Evolutionary conservation across 92 coral and sea anemone species (phyloP).

Genomic region (Porites evermanni): DNA sequence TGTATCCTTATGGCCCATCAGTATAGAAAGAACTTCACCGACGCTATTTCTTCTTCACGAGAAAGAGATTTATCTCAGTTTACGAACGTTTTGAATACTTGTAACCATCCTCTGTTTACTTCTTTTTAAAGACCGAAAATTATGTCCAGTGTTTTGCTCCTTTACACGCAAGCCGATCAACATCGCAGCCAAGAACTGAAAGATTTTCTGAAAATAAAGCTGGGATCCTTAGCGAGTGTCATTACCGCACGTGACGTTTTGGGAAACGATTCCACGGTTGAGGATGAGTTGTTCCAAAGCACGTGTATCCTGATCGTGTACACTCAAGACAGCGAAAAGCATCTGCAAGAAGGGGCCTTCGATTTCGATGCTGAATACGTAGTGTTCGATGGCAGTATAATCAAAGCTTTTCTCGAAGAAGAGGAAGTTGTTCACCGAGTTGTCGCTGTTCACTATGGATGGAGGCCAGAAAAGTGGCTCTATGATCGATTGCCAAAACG

Average conservation of each 20-base stretch:
- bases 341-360: conserved; percentile 48
- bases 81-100: too few species aligned
- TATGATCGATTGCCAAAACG: conserved; percentile 50
- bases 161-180: conserved; percentile 63
- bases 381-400: conserved; percentile 68
- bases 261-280: conserved; percentile 60
- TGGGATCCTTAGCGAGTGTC: conserved; percentile 64
- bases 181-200: conserved; percentile 8
- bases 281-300: conserved; percentile 70
- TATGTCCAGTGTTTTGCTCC: conserved; percentile 6
- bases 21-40: too few species aligned
- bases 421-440: conserved; percentile 35
- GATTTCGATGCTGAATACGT: conserved; percentile 62
- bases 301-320: conserved; percentile 61
- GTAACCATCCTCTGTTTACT: neutral
- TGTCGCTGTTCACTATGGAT: conserved; percentile 47
- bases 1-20: too few species aligned
- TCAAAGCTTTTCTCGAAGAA: conserved; percentile 61
- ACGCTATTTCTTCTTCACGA: too few species aligned
- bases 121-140: neutral
- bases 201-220: conserved; percentile 59
- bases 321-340: conserved; percentile 56
- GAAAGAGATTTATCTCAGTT: too few species aligned
- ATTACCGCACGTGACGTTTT: conserved; percentile 41
- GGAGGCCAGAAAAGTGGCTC: conserved; percentile 64